These are phyloP conservation scores for Nomada ferruginata DNA, from an alignment of 2,888 invertebrate species.

Conservation along the genomic window DNA sequence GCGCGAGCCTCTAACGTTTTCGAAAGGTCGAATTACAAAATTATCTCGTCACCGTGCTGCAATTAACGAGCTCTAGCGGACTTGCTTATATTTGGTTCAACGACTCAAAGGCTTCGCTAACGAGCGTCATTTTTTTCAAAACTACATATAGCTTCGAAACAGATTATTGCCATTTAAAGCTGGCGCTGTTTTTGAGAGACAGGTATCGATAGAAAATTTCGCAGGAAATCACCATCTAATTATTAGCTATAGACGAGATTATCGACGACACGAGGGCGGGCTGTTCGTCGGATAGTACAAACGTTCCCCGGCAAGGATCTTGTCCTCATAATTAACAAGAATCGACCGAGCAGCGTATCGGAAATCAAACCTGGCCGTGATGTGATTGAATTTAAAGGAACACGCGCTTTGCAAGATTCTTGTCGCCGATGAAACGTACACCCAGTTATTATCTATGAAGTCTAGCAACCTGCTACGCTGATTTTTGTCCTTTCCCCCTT, in stretches of 20 bases:
- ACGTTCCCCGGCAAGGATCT: constrained; percentile 7
- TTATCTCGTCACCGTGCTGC: constrained; percentile 36
- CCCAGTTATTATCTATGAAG: background rate
- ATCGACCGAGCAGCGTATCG: constrained; percentile 14
- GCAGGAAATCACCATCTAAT: background rate
- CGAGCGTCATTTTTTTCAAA: constrained; percentile 33
- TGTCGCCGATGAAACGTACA: background rate
- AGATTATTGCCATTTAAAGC: background rate
- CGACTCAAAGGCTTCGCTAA: constrained; percentile 49
- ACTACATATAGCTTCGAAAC: background rate
- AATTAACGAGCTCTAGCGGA: constrained; percentile 32
- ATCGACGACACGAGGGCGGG: constrained; percentile 13
- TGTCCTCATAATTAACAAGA: constrained; percentile 17
- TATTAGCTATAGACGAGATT: background rate
- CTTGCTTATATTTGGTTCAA: constrained; percentile 37
- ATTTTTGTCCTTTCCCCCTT: background rate
- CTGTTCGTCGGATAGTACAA: background rate
- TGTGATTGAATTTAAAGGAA: background rate
- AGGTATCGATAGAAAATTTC: background rate
- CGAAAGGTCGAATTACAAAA: constrained; percentile 32
- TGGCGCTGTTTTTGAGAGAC: background rate
- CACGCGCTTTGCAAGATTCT: background rate
- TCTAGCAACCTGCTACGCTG: background rate
- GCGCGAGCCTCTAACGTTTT: constrained; percentile 10
- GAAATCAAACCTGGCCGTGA: constrained; percentile 15